A percentile compares a stretch with the other conserved stretches of the same genome.
Evolutionary conservation across 2,113 vertebrate species (phyloP).

Genomic region (Aldabrachelys gigantea): DNA sequence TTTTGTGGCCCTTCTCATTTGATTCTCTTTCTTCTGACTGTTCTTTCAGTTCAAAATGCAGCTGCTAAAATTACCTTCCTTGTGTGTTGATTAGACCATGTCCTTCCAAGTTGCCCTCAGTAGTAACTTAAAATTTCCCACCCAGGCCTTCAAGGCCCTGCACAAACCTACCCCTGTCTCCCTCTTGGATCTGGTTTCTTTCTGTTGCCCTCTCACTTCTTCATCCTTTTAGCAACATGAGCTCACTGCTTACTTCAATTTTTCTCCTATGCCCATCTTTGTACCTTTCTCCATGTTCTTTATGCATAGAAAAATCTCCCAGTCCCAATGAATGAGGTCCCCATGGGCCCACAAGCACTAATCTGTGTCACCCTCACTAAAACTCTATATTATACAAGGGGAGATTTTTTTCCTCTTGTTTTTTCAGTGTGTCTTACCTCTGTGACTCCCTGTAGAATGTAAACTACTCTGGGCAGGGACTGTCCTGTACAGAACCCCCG

Average conservation of each 20-base stretch:
- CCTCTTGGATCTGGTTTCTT: background rate
- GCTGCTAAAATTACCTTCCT: background rate
- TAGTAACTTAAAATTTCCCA: background rate
- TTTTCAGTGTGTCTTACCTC: background rate
- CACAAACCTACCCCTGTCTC: background rate
- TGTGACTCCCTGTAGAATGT: background rate
- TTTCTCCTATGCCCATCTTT: background rate
- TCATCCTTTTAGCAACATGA: background rate
- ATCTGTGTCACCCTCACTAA: background rate
- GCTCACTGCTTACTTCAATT: background rate
- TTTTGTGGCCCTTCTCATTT: background rate
- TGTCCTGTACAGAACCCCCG: background rate
- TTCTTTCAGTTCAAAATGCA: background rate
- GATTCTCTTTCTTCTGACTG: background rate
- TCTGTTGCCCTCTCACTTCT: background rate
- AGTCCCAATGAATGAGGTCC: background rate
- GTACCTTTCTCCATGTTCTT: background rate
- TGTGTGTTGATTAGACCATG: background rate
- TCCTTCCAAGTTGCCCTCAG: background rate
- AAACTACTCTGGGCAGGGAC: background rate
- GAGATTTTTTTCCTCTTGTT: background rate
- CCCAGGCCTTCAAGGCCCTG: background rate
- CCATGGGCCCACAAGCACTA: background rate
- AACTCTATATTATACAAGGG: background rate
- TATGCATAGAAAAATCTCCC: background rate